phyloP scores from a whole-genome alignment of 2,888 invertebrate genomes.

The Nudaria mundana region DNA sequence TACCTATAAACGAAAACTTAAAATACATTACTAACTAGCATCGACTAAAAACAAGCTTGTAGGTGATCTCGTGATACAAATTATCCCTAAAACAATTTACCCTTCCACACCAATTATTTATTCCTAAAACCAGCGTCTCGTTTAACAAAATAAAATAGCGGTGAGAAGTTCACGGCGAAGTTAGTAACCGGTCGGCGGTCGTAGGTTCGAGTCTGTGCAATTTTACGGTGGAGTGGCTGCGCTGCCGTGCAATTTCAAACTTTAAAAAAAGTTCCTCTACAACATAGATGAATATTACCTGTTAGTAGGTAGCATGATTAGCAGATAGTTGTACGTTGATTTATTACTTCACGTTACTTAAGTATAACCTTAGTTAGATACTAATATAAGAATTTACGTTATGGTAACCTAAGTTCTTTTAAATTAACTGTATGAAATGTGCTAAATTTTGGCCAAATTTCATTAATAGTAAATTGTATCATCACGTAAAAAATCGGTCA shows the following conservation, averaged over 20 bases:
- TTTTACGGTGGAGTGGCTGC: conserved; percentile 46
- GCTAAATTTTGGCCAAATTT: too few relatives aligned
- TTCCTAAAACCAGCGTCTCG: conserved; percentile 11
- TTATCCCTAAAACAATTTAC: neutral
- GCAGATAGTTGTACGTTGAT: conserved; percentile 1
- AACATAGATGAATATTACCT: conserved; percentile 43
- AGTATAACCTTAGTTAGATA: neutral
- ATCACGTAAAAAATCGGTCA: too few relatives aligned
- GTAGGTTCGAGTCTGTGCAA: conserved; percentile 48
- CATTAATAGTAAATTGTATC: too few relatives aligned
- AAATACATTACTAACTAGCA: too few relatives aligned
- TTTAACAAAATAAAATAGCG: conserved; percentile 46
- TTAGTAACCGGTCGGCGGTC: conserved; percentile 50
- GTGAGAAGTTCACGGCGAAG: conserved; percentile 45
- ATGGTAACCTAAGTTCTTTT: too few relatives aligned
- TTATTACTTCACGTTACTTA: neutral
- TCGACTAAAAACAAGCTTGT: too few relatives aligned
- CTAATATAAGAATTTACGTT: neutral
- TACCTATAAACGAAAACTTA: too few relatives aligned
- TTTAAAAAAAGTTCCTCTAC: conserved; percentile 47
- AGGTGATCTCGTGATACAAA: too few relatives aligned
- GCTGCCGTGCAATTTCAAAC: conserved; percentile 53
- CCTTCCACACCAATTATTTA: conserved; percentile 5
- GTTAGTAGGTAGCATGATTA: conserved; percentile 24
- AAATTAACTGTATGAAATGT: too few relatives aligned